Evolutionary conservation across 1,140 invertebrate species (phyloP).

Genomic region (Euura saliciscinereae): DNA sequence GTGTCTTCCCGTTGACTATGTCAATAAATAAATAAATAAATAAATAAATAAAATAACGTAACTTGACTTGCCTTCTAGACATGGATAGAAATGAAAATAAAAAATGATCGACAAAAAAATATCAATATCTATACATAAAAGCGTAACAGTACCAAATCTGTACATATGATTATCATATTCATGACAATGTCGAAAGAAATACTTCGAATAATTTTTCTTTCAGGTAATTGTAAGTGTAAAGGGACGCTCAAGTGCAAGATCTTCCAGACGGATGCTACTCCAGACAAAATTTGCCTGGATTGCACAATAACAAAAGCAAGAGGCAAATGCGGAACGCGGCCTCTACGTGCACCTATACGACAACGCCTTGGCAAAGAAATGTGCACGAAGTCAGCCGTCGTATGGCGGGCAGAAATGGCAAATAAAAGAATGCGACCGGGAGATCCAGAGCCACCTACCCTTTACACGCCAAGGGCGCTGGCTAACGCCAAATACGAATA

Average conservation of each 20-base stretch:
- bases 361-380: background rate
- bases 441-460: constrained; percentile 27
- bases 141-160: too few species aligned
- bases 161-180: background rate
- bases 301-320: constrained; percentile 7
- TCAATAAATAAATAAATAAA: too few species aligned
- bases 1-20: too few species aligned
- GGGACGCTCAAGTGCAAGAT: background rate
- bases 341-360: constrained; percentile 17
- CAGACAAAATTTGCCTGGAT: background rate
- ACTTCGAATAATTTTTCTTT: background rate
- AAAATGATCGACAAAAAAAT: background rate
- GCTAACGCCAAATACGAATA: constrained; percentile 21
- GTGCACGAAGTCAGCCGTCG: constrained; percentile 10
- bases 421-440: constrained; percentile 23
- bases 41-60: too few species aligned
- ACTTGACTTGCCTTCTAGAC: too few species aligned
- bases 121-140: constrained; percentile 7
- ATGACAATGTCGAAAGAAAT: constrained; percentile 1
- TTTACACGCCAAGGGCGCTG: constrained; percentile 18
- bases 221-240: background rate
- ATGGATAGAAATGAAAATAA: too few species aligned
- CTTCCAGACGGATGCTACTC: background rate
- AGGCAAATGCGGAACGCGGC: constrained; percentile 21
- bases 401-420: constrained; percentile 23